Conservation (phyloP, 1,140 invertebrate species). For the Micrasema minimum region DNA sequence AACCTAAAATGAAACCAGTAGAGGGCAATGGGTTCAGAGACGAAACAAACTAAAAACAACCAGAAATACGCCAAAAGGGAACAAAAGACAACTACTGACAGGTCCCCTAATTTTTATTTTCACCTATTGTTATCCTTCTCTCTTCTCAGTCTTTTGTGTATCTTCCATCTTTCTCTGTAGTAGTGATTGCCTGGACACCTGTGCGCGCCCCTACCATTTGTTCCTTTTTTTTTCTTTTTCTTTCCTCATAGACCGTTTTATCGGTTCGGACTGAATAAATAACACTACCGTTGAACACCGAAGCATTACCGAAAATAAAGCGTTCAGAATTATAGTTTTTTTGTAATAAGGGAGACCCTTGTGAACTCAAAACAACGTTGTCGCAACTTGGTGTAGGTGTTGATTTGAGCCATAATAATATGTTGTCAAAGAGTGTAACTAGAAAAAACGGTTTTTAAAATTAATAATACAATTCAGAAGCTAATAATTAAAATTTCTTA, state of each 20-base stretch:
- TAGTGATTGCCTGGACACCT: constrained; percentile 48
- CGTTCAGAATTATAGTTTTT: too few relatives aligned
- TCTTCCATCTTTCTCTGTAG: constrained; percentile 24
- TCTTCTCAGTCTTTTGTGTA: constrained; percentile 12
- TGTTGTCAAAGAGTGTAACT: too few relatives aligned
- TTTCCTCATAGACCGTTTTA: constrained; percentile 5
- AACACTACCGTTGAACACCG: background rate
- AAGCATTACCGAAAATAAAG: too few relatives aligned
- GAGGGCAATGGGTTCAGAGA: constrained; percentile 25
- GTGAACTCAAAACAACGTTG: too few relatives aligned
- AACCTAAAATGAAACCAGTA: background rate
- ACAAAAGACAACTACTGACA: constrained; percentile 40
- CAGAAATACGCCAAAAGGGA: constrained; percentile 39
- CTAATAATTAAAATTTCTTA: too few relatives aligned
- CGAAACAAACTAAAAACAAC: constrained; percentile 24
- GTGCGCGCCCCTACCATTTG: constrained; percentile 30
- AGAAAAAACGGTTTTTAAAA: too few relatives aligned
- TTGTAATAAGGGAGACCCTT: too few relatives aligned
- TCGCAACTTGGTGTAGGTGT: too few relatives aligned
- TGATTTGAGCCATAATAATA: too few relatives aligned
- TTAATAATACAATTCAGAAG: too few relatives aligned
- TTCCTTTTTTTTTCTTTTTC: background rate
- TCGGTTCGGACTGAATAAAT: background rate
- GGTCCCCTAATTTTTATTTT: constrained; percentile 53
- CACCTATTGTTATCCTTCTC: constrained; percentile 37